Evolutionary conservation across 2,888 invertebrate species (phyloP).

Genomic region (Eurois occulta): DNA sequence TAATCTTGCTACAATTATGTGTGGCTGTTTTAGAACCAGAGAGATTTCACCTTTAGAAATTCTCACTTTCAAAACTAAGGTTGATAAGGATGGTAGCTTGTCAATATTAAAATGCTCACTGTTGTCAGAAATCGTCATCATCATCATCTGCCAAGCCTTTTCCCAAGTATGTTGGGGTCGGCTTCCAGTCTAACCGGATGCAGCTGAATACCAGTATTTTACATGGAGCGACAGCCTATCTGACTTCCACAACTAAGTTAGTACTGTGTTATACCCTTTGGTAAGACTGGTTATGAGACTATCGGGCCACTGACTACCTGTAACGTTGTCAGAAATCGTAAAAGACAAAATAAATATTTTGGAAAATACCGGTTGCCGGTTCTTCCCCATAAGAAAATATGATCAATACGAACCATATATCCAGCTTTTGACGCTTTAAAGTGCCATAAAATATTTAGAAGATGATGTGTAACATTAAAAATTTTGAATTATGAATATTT

Average conservation of each 20-base stretch:
- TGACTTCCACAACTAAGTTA: too few species aligned
- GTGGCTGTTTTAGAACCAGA: conserved; percentile 17
- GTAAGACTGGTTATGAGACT: too few species aligned
- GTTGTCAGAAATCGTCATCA: too few species aligned
- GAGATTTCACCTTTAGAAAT: conserved; percentile 45
- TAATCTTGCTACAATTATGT: conserved; percentile 64
- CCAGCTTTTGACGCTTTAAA: background rate
- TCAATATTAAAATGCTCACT: conserved; percentile 3
- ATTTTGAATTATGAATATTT: background rate
- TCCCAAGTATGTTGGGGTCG: too few species aligned
- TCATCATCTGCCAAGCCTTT: too few species aligned
- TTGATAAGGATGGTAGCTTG: conserved; percentile 2
- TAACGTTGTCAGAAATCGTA: background rate
- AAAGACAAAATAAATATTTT: background rate
- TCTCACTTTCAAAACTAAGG: conserved; percentile 8
- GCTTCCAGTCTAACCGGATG: too few species aligned
- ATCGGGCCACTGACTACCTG: too few species aligned
- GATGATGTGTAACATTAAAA: background rate
- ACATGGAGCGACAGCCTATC: too few species aligned
- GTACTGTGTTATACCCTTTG: too few species aligned
- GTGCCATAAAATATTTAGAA: background rate
- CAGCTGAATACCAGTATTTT: too few species aligned
- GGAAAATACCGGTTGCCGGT: background rate
- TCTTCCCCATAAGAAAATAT: background rate
- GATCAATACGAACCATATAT: background rate